Evolutionary conservation across 2,113 vertebrate species (phyloP).

Genomic region (Trematocara macrostoma): DNA sequence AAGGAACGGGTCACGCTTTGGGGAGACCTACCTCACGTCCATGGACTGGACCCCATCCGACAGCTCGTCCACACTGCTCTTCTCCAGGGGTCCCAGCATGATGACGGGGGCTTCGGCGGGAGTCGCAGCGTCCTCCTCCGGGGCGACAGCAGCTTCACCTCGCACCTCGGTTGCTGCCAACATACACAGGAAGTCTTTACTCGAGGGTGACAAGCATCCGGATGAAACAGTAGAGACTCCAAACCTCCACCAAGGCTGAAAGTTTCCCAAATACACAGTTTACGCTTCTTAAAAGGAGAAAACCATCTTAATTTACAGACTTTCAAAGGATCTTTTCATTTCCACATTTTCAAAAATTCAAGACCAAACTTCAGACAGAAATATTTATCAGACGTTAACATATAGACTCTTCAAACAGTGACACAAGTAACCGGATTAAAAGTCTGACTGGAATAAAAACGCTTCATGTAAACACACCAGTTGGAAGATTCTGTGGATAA

Average conservation of each 20-base stretch:
- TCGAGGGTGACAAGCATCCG: not conserved
- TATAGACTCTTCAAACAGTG: not conserved
- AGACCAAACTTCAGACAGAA: not conserved
- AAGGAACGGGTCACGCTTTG: not conserved
- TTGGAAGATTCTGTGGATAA: rapidly evolving
- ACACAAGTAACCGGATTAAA: not conserved
- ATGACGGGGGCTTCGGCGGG: slow-evolving; percentile 65
- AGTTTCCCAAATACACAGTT: not conserved
- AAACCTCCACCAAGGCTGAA: not conserved
- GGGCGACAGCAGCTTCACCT: not conserved
- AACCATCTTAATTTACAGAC: not conserved
- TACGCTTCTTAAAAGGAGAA: not conserved
- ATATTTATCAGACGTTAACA: rapidly evolving
- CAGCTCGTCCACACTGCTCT: slow-evolving; percentile 84
- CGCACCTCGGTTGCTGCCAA: slow-evolving; percentile 17
- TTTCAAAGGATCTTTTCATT: rapidly evolving
- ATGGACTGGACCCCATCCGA: slow-evolving; percentile 96
- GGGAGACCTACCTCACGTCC: slow-evolving; percentile 75
- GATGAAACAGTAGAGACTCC: not conserved
- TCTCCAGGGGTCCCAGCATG: slow-evolving; percentile 82
- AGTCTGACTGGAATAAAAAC: not conserved
- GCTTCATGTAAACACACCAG: not conserved
- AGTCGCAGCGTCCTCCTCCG: slow-evolving; percentile 24
- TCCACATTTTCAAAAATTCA: not conserved
- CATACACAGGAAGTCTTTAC: not conserved